Percentiles rank a stretch among this genome's conserved stretches.
Evolutionary conservation across 2,888 invertebrate genomes (phyloP).

Genomic region (Eucera pruinosa): DNA sequence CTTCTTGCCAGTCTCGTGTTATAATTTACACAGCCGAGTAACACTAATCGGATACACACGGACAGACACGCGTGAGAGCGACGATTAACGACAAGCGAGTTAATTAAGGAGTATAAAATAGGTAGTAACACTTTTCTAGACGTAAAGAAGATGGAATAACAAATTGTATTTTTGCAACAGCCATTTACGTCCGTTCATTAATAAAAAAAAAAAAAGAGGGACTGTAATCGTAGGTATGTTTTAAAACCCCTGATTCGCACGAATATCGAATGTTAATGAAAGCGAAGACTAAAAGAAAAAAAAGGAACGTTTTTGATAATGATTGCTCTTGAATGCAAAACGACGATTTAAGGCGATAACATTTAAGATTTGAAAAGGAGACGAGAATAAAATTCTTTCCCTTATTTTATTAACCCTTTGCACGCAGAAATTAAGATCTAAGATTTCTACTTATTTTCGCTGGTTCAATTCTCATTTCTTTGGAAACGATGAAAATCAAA

Average conservation of each 20-base stretch:
- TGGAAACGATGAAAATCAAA: too few species aligned
- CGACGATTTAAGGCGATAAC: slow-evolving; percentile 1
- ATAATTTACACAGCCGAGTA: slow-evolving; percentile 13
- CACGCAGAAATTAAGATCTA: too few species aligned
- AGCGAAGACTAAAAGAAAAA: not conserved
- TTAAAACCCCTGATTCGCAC: slow-evolving; percentile 37
- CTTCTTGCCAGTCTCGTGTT: slow-evolving; percentile 60
- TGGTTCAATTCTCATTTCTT: too few species aligned
- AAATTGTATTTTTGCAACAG: slow-evolving; percentile 78
- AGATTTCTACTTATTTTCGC: too few species aligned
- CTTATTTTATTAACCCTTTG: too few species aligned
- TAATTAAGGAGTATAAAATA: slow-evolving; percentile 49
- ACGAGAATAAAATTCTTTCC: slow-evolving; percentile 20
- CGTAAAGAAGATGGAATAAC: slow-evolving; percentile 46
- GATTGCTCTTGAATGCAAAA: not conserved
- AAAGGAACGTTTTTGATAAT: too few species aligned
- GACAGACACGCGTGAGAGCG: not conserved
- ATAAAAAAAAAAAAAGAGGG: slow-evolving; percentile 44
- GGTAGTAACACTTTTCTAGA: slow-evolving; percentile 59
- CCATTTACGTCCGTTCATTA: slow-evolving; percentile 73
- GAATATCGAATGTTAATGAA: not conserved
- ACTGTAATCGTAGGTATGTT: slow-evolving; percentile 54
- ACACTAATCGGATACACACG: slow-evolving; percentile 16
- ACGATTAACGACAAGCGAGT: slow-evolving; percentile 30
- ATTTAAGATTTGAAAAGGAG: slow-evolving; percentile 24